phyloP scores from a whole-genome alignment of 2,888 invertebrate genomes.

The Polydrusus tereticollis region DNA sequence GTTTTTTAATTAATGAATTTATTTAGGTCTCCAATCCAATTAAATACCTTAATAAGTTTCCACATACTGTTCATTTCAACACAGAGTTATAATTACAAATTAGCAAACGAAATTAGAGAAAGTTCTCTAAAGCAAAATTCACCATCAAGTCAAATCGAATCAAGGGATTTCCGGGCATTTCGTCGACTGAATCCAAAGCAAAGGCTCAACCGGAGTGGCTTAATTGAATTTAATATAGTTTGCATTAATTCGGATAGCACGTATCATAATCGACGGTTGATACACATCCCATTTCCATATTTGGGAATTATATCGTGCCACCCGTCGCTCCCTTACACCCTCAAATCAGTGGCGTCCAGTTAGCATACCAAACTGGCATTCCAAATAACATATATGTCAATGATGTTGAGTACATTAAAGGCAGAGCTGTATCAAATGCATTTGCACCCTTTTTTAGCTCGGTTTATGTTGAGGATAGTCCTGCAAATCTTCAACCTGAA shows the following conservation, averaged over 20 bases:
- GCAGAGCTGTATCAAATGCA: too few species aligned
- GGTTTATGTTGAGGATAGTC: too few species aligned
- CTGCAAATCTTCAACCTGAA: too few species aligned
- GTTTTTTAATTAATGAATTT: too few species aligned
- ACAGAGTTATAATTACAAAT: slow-evolving; percentile 25
- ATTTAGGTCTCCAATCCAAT: too few species aligned
- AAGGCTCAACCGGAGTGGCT: slow-evolving; percentile 39
- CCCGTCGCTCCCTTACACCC: slow-evolving; percentile 12
- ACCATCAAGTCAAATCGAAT: slow-evolving; percentile 41
- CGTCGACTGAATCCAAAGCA: slow-evolving; percentile 45
- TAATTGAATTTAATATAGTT: slow-evolving; percentile 49
- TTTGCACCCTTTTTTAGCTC: too few species aligned
- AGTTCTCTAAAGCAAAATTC: slow-evolving; percentile 34
- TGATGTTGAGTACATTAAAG: too few species aligned
- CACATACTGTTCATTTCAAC: slow-evolving; percentile 3
- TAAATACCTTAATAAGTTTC: background rate
- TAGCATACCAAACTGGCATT: background rate
- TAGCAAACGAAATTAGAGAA: slow-evolving; percentile 31
- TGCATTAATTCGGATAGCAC: slow-evolving; percentile 43
- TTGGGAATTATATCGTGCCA: slow-evolving; percentile 57
- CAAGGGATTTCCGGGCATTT: slow-evolving; percentile 40
- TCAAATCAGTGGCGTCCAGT: slow-evolving; percentile 19
- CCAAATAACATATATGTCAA: too few species aligned
- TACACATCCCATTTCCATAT: slow-evolving; percentile 59
- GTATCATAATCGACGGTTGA: slow-evolving; percentile 52